Evolutionary conservation across 2,797 vertebrate genomes (phyloP).

Genomic region (Gobionotothen gibberifrons): DNA sequence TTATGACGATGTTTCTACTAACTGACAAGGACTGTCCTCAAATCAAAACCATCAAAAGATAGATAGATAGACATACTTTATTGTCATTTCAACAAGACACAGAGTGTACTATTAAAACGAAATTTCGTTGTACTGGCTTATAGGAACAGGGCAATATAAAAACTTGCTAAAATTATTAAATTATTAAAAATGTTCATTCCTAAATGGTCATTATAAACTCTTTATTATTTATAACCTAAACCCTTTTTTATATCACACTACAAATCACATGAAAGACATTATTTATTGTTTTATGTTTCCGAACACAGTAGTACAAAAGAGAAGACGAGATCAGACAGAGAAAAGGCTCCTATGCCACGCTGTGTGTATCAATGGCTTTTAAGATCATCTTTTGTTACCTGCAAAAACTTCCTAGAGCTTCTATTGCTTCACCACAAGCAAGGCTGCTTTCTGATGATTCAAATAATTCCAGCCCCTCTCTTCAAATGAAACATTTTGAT

Average conservation of each 20-base stretch:
- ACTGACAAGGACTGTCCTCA: neutral
- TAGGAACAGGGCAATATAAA: too few relatives aligned
- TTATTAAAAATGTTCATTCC: neutral
- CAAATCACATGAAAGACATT: slow-evolving; percentile 5
- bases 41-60: neutral
- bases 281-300: slow-evolving; percentile 27
- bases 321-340: slow-evolving; percentile 28
- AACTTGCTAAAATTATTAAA: too few relatives aligned
- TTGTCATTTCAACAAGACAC: too few relatives aligned
- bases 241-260: slow-evolving; percentile 8
- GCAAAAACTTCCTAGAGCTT: slow-evolving; percentile 50
- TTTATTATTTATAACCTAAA: neutral
- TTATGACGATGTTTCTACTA: neutral
- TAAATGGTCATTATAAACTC: neutral
- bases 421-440: slow-evolving; percentile 41
- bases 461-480: slow-evolving; percentile 68
- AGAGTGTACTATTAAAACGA: too few relatives aligned
- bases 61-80: too few relatives aligned
- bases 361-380: slow-evolving; percentile 31
- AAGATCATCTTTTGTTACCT: slow-evolving; percentile 27
- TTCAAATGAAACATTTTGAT: slow-evolving; percentile 77
- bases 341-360: slow-evolving; percentile 7
- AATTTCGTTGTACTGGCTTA: too few relatives aligned
- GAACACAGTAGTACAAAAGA: slow-evolving; percentile 15
- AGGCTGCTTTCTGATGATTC: slow-evolving; percentile 72